Evolutionary conservation across 2,797 vertebrate species (phyloP).

Genomic region (Zalophus californianus): DNA sequence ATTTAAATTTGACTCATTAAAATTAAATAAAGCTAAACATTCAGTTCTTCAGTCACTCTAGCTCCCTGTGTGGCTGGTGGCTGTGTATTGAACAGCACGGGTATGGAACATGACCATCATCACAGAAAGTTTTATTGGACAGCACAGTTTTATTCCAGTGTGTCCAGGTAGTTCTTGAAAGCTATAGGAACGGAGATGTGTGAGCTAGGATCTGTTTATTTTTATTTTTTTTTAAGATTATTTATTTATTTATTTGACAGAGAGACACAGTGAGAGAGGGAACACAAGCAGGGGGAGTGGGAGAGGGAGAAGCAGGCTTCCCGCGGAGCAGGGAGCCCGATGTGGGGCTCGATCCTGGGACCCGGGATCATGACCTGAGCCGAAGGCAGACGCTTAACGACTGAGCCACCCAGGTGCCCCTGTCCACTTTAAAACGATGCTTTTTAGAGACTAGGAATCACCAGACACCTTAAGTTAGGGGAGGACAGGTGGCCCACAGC

Average conservation of each 20-base stretch:
- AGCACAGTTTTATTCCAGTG: not conserved
- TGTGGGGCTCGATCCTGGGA: too few relatives aligned
- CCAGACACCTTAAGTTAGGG: not conserved
- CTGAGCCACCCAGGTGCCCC: too few relatives aligned
- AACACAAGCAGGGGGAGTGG: too few relatives aligned
- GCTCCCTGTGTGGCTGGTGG: not conserved
- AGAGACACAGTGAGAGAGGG: too few relatives aligned
- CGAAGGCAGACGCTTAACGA: too few relatives aligned
- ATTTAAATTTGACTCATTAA: conserved; percentile 25
- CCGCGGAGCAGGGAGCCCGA: too few relatives aligned
- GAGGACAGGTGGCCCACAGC: not conserved
- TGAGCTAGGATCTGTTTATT: not conserved
- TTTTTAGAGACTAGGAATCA: not conserved
- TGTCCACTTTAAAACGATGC: not conserved
- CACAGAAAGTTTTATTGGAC: not conserved
- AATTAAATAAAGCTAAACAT: not conserved
- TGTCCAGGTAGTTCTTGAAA: not conserved
- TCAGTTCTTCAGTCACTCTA: not conserved
- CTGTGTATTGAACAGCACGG: not conserved
- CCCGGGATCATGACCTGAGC: too few relatives aligned
- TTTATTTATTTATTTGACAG: too few relatives aligned
- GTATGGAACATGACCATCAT: not conserved
- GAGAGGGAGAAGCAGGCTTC: too few relatives aligned
- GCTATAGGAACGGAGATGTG: not conserved
- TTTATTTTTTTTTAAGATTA: too few relatives aligned